Conservation (phyloP, 2,797 vertebrate genomes). For the Choloepus didactylus region DNA sequence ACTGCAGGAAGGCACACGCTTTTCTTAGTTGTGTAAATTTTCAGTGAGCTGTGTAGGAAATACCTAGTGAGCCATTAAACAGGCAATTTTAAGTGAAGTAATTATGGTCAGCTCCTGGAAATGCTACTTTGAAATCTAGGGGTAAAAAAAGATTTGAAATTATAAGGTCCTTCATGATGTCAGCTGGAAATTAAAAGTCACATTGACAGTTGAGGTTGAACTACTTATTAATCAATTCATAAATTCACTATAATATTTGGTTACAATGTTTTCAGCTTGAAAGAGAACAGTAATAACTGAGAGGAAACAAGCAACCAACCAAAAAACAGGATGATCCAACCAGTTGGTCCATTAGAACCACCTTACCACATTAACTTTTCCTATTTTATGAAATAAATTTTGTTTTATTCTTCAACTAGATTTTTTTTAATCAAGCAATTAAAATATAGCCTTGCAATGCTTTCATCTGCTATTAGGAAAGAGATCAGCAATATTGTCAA, state of each 20-base stretch:
- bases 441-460: background rate
- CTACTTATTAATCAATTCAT: constrained; percentile 50
- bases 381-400: background rate
- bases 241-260: background rate
- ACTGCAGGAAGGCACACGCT: background rate
- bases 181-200: background rate
- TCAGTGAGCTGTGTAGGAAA: constrained; percentile 61
- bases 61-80: background rate
- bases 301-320: background rate
- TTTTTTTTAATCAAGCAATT: background rate
- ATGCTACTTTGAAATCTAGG: constrained; percentile 32
- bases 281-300: constrained; percentile 48
- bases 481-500: background rate
- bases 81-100: constrained; percentile 46
- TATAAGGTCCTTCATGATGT: constrained; percentile 46
- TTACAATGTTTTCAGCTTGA: constrained; percentile 56
- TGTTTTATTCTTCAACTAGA: background rate
- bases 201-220: background rate
- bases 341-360: background rate
- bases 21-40: background rate
- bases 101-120: constrained; percentile 51
- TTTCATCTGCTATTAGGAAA: background rate
- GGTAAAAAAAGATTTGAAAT: constrained; percentile 25
- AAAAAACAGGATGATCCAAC: background rate
- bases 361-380: background rate